Evolutionary conservation across 64 coral and sea anemone species (phyloP), one percentile per base, ranked within the genome.

Genomic region (Montipora efflorescens): DNA sequence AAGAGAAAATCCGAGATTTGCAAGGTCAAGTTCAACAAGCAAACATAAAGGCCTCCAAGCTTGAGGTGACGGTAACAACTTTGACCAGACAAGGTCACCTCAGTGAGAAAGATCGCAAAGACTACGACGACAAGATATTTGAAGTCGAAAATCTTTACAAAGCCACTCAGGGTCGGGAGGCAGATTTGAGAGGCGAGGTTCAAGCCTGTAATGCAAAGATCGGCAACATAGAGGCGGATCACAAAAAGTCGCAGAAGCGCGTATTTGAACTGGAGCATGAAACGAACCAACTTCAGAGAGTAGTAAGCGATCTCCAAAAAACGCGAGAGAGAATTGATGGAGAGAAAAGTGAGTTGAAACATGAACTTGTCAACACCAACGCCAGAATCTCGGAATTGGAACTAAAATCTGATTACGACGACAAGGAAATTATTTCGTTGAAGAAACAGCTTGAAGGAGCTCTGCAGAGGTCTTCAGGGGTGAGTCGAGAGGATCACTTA

Each of bases 221-320:
- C 36, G 68, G 48, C 21, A 93, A 92, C 81, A 52, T 99, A 5
- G 97, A 96, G 52, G 74, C 70, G 55, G 97, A 99, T 88, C 90
- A 87, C 78, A 99, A 94, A 79, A 99, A 94, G 84, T 94, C 97
- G 19, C 97, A 99, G 67, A 96, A 99, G 76, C 89, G 95, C 5
- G 90, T 94, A 0, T 94, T 96, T 46, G 97, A 99, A 22, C 49
- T 99, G 15, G 92, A 96, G 28, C 92, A 96, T 20, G 94, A 99
- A 20, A 91, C 86, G 2, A 74, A 64, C 4, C 77, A 82, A 21
- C 75, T 99, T 4, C 79, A 99, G 74, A 96, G 90, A 76, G 94
- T 77, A 45, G 66, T 99, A 18, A 89, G 61, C 53, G 97, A 99
- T 59, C 91, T 99, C 8, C 79, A 91, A 75, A 91, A 85, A 10